These are phyloP conservation scores for Platysternon megacephalum DNA, from an alignment of 2,113 vertebrate genomes.

Conservation along the genomic window DNA sequence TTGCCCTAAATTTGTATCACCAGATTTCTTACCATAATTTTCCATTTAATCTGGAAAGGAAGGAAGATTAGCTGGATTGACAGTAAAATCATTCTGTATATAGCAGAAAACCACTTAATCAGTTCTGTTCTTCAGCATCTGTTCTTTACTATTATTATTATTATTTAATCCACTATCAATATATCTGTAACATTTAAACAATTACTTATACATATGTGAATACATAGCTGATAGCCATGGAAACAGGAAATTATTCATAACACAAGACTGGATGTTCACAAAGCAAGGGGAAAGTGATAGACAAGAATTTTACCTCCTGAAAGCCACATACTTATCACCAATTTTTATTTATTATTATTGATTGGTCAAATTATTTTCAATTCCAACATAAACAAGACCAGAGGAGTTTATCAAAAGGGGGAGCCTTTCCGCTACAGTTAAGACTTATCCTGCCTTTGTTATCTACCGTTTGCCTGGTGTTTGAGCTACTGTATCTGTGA, in stretches of 20 bases:
- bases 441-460: not conserved
- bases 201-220: not conserved
- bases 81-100: not conserved
- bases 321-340: not conserved
- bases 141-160: not conserved
- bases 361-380: not conserved
- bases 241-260: not conserved
- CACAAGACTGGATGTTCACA: not conserved
- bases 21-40: not conserved
- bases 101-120: not conserved
- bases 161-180: not conserved
- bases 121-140: not conserved
- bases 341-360: not conserved
- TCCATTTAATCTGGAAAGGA: not conserved
- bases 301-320: not conserved
- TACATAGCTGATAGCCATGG: not conserved
- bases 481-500: not conserved
- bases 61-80: not conserved
- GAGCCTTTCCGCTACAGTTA: not conserved
- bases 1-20: not conserved
- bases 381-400: not conserved
- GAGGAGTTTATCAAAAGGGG: not conserved
- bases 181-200: not conserved
- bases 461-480: not conserved
- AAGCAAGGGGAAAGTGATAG: not conserved